Conservation (phyloP, 2,797 vertebrate species). For the Dendrocincla tyrannina region DNA sequence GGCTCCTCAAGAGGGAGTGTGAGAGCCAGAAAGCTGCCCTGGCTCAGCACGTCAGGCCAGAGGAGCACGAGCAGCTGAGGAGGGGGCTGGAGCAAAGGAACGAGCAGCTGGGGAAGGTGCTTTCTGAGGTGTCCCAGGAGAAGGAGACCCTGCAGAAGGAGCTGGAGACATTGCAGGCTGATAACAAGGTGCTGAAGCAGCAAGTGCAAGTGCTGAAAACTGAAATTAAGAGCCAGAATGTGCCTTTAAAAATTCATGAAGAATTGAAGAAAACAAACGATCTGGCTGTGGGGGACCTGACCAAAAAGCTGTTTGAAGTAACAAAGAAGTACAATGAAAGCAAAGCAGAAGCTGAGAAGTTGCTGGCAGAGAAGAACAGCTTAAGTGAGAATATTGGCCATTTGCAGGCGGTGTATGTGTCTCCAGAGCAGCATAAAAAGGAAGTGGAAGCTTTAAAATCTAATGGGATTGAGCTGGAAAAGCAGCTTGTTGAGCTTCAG, state of each 20-base stretch:
- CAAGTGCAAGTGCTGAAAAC: slow-evolving; percentile 83
- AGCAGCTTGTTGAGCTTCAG: slow-evolving; percentile 78
- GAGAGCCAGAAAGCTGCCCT: slow-evolving; percentile 74
- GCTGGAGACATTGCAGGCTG: slow-evolving; percentile 78
- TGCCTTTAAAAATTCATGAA: slow-evolving; percentile 83
- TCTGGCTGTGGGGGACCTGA: slow-evolving; percentile 81
- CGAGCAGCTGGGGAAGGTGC: slow-evolving; percentile 77
- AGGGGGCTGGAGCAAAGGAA: slow-evolving; percentile 81
- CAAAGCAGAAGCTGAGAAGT: slow-evolving; percentile 81
- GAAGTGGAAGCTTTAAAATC: slow-evolving; percentile 77
- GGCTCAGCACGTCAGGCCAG: slow-evolving; percentile 47
- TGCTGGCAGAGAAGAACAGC: slow-evolving; percentile 78
- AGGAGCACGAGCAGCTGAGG: slow-evolving; percentile 82
- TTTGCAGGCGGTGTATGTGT: slow-evolving; percentile 74
- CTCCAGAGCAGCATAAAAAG: slow-evolving; percentile 77
- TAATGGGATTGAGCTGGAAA: slow-evolving; percentile 73
- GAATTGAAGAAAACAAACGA: slow-evolving; percentile 83
- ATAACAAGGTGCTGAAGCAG: slow-evolving; percentile 81
- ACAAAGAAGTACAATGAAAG: slow-evolving; percentile 81
- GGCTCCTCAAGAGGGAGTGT: slow-evolving; percentile 80
- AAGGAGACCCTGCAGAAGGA: slow-evolving; percentile 87
- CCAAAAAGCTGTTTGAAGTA: slow-evolving; percentile 84
- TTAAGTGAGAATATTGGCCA: slow-evolving; percentile 78
- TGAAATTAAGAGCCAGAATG: slow-evolving; percentile 83
- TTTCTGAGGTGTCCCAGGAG: slow-evolving; percentile 81